Conservation (phyloP, 1,140 invertebrate genomes). For the Harpegnathos saltator region DNA sequence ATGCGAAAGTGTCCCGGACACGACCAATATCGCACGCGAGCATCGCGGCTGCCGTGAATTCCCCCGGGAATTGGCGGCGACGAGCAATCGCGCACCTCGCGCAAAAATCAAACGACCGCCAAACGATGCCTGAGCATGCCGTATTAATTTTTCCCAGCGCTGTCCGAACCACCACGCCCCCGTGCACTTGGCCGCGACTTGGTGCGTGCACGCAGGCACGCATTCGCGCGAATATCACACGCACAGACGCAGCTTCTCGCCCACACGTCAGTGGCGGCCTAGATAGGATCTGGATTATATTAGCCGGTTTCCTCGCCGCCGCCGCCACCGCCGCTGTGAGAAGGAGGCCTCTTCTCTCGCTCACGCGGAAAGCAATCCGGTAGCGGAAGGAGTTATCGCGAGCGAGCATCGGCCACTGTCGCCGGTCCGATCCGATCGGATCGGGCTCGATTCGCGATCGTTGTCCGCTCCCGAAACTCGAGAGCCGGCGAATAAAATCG, state of each 20-base stretch:
- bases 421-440: not conserved
- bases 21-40: too few relatives aligned
- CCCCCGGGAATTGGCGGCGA: too few relatives aligned
- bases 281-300: conserved; percentile 66
- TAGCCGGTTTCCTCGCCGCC: conserved; percentile 35
- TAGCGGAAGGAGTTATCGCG: conserved; percentile 62
- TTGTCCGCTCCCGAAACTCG: conserved; percentile 38
- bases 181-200: not conserved
- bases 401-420: conserved; percentile 3
- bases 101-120: too few relatives aligned
- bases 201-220: not conserved
- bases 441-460: not conserved
- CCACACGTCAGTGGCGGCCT: conserved; percentile 55
- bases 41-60: too few relatives aligned
- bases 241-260: not conserved
- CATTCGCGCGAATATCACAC: not conserved
- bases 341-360: not conserved
- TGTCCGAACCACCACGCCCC: not conserved
- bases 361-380: conserved; percentile 31
- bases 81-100: too few relatives aligned
- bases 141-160: not conserved
- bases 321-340: not conserved
- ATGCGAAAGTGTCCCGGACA: too few relatives aligned
- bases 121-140: too few relatives aligned
- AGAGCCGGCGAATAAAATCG: conserved; percentile 40